Conservation (phyloP, 2,797 vertebrate genomes). For the Xiphorhynchus erythropygius region DNA sequence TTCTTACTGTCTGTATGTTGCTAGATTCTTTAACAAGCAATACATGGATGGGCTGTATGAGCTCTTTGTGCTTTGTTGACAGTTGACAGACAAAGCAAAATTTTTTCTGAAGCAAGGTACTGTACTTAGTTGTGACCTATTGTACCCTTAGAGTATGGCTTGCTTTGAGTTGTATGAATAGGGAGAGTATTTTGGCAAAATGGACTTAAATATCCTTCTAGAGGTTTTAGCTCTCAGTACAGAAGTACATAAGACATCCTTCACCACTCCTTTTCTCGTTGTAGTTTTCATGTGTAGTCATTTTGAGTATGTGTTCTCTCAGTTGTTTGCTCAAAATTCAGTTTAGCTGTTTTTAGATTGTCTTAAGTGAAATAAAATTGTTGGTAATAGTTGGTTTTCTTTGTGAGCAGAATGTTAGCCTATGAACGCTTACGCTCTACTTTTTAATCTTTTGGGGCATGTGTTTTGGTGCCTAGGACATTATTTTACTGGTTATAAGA, state of each 20-base stretch:
- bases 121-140: slow-evolving; percentile 78
- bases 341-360: slow-evolving; percentile 68
- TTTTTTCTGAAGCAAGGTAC: slow-evolving; percentile 75
- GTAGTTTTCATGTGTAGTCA: slow-evolving; percentile 62
- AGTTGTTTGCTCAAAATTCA: slow-evolving; percentile 57
- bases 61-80: slow-evolving; percentile 75
- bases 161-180: slow-evolving; percentile 73
- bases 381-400: slow-evolving; percentile 67
- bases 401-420: slow-evolving; percentile 35
- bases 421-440: slow-evolving; percentile 47
- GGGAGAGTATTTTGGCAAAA: slow-evolving; percentile 71
- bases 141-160: slow-evolving; percentile 63
- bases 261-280: slow-evolving; percentile 31
- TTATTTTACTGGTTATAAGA: slow-evolving; percentile 71
- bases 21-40: slow-evolving; percentile 58
- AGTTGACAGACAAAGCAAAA: slow-evolving; percentile 73
- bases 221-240: slow-evolving; percentile 53
- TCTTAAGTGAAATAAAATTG: slow-evolving; percentile 73
- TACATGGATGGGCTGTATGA: slow-evolving; percentile 54
- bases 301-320: slow-evolving; percentile 65
- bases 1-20: slow-evolving; percentile 57
- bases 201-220: slow-evolving; percentile 67
- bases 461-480: slow-evolving; percentile 49
- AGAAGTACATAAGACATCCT: slow-evolving; percentile 52
- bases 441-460: slow-evolving; percentile 10